phyloP scores from a whole-genome alignment of 2,888 invertebrate species.

The Mellilla xanthometata region DNA sequence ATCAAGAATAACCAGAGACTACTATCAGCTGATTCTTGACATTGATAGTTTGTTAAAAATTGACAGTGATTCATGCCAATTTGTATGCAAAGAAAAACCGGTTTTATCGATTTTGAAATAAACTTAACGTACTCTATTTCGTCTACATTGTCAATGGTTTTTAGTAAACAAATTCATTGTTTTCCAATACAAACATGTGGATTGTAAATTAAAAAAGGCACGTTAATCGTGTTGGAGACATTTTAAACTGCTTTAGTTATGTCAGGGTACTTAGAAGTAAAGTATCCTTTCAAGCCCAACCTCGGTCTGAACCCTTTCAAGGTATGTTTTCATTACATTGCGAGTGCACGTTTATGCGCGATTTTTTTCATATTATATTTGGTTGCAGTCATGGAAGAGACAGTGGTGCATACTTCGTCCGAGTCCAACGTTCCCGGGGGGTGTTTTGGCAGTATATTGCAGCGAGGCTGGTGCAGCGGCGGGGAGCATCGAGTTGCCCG shows the following conservation, averaged over 20 bases:
- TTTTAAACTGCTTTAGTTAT: slow-evolving; percentile 35
- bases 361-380: no score
- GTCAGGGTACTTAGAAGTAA: slow-evolving; percentile 85
- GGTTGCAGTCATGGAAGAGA: slow-evolving; percentile 83
- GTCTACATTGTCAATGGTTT: slow-evolving; percentile 38
- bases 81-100: slow-evolving; percentile 37
- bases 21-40: neutral
- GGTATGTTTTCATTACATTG: slow-evolving; percentile 59
- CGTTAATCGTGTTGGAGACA: slow-evolving; percentile 25
- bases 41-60: no score
- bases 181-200: slow-evolving; percentile 41
- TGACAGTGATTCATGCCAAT: neutral
- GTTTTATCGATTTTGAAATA: slow-evolving; percentile 46
- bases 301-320: slow-evolving; percentile 85
- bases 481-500: slow-evolving; percentile 80
- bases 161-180: slow-evolving; percentile 49
- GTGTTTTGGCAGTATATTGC: slow-evolving; percentile 81
- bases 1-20: no score
- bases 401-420: slow-evolving; percentile 85
- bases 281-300: slow-evolving; percentile 83
- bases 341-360: no score
- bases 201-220: slow-evolving; percentile 28
- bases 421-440: slow-evolving; percentile 76
- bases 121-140: slow-evolving; percentile 80
- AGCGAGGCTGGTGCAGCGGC: slow-evolving; percentile 73